Percentiles rank a stretch among this genome's conserved stretches.
These are phyloP conservation scores for Parochlus steinenii DNA, from an alignment of 2,888 invertebrate species.

Conservation along the genomic window DNA sequence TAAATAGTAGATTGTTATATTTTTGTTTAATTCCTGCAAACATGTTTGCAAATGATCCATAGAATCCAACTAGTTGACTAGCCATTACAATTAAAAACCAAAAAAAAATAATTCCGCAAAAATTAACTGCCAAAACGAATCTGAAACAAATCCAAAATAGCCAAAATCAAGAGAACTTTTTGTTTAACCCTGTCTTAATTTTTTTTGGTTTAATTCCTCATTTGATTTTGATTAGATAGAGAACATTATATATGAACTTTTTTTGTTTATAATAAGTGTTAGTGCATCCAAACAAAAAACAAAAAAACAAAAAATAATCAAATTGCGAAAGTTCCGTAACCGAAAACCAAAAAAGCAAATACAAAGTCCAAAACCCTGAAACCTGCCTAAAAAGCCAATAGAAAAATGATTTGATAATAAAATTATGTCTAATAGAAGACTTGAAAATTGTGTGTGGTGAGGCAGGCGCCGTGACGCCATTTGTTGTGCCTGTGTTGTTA, in stretches of 20 bases:
- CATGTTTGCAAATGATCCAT: no score
- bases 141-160: not conserved
- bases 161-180: not conserved
- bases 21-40: no score
- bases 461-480: constrained; percentile 17
- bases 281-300: constrained; percentile 17
- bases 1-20: no score
- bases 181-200: no score
- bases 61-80: no score
- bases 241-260: constrained; percentile 2
- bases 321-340: constrained; percentile 1
- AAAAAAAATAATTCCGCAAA: no score
- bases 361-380: constrained; percentile 12
- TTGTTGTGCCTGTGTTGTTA: constrained; percentile 17
- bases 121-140: no score
- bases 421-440: not conserved
- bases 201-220: no score
- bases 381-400: constrained; percentile 3
- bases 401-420: not conserved
- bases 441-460: constrained; percentile 13
- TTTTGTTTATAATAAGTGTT: constrained; percentile 16
- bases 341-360: constrained; percentile 5
- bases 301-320: constrained; percentile 13
- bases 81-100: no score
- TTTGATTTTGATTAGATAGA: constrained; percentile 11